Percentiles rank a stretch among this genome's conserved stretches.
These are phyloP conservation scores for Spodoptera frugiperda DNA, from an alignment of 1,140 invertebrate genomes.

Conservation along the genomic window DNA sequence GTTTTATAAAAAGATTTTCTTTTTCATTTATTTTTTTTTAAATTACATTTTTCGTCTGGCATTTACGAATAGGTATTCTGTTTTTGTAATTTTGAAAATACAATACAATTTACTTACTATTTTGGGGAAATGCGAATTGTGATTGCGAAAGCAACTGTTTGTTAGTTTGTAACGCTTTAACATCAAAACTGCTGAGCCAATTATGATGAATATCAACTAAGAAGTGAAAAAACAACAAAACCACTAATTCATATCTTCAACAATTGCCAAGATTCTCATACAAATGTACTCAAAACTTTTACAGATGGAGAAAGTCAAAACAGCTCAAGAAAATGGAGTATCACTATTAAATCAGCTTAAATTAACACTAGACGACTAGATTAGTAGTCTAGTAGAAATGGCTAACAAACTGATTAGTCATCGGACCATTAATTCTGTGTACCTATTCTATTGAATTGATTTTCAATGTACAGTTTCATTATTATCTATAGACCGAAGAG, in stretches of 20 bases:
- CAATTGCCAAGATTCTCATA: too few relatives aligned
- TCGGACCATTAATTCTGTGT: background rate
- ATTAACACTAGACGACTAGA: background rate
- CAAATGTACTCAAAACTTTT: too few relatives aligned
- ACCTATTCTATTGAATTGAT: background rate
- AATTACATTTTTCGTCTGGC: constrained; percentile 19
- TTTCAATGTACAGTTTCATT: background rate
- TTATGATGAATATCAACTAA: too few relatives aligned
- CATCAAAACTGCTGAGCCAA: too few relatives aligned
- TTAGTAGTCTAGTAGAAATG: background rate
- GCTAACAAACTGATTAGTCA: constrained; percentile 8
- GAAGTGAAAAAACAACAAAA: too few relatives aligned
- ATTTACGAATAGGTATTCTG: background rate
- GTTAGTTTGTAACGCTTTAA: too few relatives aligned
- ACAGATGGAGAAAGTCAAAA: too few relatives aligned
- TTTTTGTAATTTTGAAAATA: background rate
- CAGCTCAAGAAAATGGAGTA: too few relatives aligned
- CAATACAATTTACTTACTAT: background rate
- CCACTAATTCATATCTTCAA: too few relatives aligned
- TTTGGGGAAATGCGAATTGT: too few relatives aligned
- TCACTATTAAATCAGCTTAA: too few relatives aligned
- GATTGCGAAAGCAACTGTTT: too few relatives aligned
- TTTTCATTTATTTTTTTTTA: constrained; percentile 13
- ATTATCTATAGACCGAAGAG: background rate
- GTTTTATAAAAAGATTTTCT: constrained; percentile 16